These are phyloP conservation scores for Antechinus stuartii DNA, from an alignment of 2,113 vertebrate genomes.

Conservation along the genomic window DNA sequence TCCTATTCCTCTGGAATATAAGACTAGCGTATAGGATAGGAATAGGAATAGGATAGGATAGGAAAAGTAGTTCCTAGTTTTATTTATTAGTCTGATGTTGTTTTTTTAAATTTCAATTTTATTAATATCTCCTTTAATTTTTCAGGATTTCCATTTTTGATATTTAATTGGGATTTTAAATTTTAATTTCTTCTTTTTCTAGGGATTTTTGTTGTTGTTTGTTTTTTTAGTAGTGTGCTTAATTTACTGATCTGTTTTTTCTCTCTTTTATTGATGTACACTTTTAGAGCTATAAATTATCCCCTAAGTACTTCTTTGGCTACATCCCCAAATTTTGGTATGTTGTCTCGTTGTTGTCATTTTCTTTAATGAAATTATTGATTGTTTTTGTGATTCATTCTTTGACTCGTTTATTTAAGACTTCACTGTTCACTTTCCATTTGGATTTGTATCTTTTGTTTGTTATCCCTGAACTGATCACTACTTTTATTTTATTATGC, in stretches of 20 bases:
- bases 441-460: neutral
- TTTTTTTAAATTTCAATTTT: neutral
- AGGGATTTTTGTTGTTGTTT: neutral
- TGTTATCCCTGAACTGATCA: neutral
- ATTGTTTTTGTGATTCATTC: neutral
- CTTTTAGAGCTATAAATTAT: neutral
- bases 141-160: neutral
- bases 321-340: neutral
- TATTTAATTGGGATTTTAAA: neutral
- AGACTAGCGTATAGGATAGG: too few species aligned
- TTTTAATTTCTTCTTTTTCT: neutral
- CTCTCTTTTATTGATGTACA: neutral
- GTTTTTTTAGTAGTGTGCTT: neutral
- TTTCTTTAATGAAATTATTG: neutral
- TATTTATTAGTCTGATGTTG: neutral
- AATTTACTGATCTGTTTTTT: neutral
- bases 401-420: too few species aligned
- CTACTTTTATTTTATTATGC: neutral
- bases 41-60: too few species aligned
- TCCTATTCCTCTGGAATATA: too few species aligned
- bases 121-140: neutral
- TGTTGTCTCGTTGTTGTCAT: neutral
- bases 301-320: neutral
- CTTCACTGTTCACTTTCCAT: neutral
- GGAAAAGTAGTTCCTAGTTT: neutral